phyloP scores from a whole-genome alignment of 2,797 vertebrate genomes.

The Anabacerthia variegaticeps region DNA sequence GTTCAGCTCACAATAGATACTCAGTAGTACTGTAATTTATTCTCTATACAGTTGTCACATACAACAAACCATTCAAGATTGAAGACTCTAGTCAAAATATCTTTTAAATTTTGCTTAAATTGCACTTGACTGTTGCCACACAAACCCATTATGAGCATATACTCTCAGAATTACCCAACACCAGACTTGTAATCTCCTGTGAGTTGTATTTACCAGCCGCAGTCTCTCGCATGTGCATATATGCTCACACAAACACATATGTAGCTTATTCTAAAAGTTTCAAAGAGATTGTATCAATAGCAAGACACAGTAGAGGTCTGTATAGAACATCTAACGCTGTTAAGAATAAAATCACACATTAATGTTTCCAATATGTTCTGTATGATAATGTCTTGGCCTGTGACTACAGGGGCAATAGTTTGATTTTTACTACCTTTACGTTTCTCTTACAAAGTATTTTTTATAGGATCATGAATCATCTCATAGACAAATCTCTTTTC shows the following conservation, averaged over 20 bases:
- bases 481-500: background rate
- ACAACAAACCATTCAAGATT: background rate
- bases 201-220: background rate
- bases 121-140: background rate
- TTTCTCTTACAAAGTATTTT: background rate
- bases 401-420: background rate
- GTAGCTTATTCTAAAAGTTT: background rate
- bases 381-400: background rate
- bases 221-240: background rate
- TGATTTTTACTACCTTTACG: background rate
- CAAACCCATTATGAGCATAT: background rate
- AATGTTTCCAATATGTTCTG: background rate
- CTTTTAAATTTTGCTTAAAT: background rate
- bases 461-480: background rate
- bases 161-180: background rate
- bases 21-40: background rate
- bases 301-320: background rate
- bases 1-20: background rate
- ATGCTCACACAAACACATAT: background rate
- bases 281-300: background rate
- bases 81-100: background rate
- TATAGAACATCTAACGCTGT: background rate
- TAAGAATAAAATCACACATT: background rate
- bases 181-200: background rate
- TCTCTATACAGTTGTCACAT: background rate